Percentiles rank a stretch among this genome's conserved stretches.
These are phyloP conservation scores for Equus quagga DNA, from an alignment of 2,113 vertebrate species.

Conservation along the genomic window DNA sequence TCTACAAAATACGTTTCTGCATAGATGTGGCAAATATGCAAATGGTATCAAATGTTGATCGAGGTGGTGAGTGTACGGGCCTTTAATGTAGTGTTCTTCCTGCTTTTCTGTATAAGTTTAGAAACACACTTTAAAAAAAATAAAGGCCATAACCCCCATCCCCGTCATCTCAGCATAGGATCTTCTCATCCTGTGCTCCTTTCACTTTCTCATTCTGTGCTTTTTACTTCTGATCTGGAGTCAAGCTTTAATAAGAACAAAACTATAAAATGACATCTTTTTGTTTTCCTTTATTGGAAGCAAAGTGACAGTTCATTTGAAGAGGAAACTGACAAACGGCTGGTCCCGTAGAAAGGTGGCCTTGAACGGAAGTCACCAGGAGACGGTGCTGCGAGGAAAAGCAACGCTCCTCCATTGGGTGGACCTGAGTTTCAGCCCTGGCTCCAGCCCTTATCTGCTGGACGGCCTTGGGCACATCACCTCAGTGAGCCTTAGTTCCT, in stretches of 20 bases:
- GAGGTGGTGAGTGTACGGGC: rapidly evolving
- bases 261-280: not conserved
- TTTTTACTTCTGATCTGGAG: not conserved
- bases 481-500: not conserved
- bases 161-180: not conserved
- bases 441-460: not conserved
- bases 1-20: not conserved
- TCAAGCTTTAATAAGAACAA: not conserved
- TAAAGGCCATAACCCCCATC: not conserved
- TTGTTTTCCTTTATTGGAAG: not conserved
- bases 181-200: not conserved
- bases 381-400: not conserved
- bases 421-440: too few relatives aligned
- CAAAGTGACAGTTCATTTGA: not conserved
- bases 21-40: not conserved
- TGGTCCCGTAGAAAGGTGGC: not conserved
- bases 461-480: not conserved
- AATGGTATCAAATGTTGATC: not conserved
- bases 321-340: not conserved
- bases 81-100: not conserved
- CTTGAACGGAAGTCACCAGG: not conserved
- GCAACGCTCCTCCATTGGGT: not conserved
- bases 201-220: not conserved
- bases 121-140: not conserved
- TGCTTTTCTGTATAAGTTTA: not conserved